Evolutionary conservation across 2,888 invertebrate species (phyloP), one percentile per base, ranked within the genome.

Genomic region (Heliconius erato): DNA sequence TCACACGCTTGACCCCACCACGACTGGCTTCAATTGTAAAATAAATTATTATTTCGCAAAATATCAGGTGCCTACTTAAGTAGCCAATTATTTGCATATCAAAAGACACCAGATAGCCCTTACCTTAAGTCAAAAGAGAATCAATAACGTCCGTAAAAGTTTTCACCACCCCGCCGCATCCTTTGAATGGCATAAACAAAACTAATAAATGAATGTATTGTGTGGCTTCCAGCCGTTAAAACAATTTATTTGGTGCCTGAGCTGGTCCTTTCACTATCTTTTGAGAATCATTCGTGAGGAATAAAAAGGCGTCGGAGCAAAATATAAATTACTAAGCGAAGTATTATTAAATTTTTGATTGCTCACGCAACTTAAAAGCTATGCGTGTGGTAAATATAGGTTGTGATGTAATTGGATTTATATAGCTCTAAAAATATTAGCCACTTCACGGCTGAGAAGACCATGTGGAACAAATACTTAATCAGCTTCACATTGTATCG

Each of bases 131-230:
- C 85, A 85, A 89, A 90, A 88, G 88, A 87, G 86, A 90, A 89
- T 88, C 91, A 92, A 93, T 93, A 90, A 90, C 86, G 85, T 79
- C 83, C 83, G 83, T 84, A 85, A 87, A 89, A 89, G 86, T 86
- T 80, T 74, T 82, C 67, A n/a, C 80, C 80, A 32, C 82, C 77
- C 65, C 74, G 77, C 76, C 63, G 79, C 44, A 76, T 80, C 77
- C 26, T 19, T 54, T 28, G 68, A 80, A 79, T 44, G 63, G 74
- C 81, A 77, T 74, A 74, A 74, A 80, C 74, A 68, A 81, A 79
- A 81, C 76, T 76, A 80, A 84, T 79, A 83, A 82, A 83, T 82
- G 49, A 82, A 74, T 79, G 74, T 59, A 78, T 69, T 84, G 71
- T 82, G 80, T n/a, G 79, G 79, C 71, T 80, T 65, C 74, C 68